phyloP scores from a whole-genome alignment of 2,113 vertebrate species.

The Silurus meridionalis region DNA sequence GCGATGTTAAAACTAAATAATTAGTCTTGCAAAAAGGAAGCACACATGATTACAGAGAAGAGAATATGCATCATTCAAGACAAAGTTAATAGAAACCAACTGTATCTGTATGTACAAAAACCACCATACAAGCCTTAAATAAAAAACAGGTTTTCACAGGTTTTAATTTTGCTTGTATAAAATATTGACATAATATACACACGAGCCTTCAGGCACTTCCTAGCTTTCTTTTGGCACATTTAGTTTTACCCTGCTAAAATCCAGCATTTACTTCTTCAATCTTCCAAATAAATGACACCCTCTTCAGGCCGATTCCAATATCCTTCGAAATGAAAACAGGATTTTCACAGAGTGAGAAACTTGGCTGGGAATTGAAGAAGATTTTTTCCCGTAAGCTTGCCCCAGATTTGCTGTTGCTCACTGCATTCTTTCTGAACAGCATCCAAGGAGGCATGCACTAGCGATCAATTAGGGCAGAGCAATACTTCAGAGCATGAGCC shows the following conservation, averaged over 20 bases:
- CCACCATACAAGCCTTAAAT: too few relatives aligned
- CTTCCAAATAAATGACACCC: constrained; percentile 8
- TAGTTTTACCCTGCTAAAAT: background rate
- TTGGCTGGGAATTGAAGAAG: constrained; percentile 43
- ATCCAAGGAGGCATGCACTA: constrained; percentile 47
- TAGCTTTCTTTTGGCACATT: background rate
- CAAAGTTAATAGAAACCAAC: too few relatives aligned
- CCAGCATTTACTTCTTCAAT: background rate
- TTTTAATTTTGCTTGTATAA: background rate
- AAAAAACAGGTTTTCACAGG: background rate
- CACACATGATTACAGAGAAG: background rate
- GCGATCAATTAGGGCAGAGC: constrained; percentile 54
- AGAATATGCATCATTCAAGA: background rate
- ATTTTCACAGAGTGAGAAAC: constrained; percentile 38
- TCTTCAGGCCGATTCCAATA: constrained; percentile 37
- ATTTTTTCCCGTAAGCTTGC: constrained; percentile 44
- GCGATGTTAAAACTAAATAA: background rate
- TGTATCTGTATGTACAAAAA: background rate
- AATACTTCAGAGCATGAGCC: constrained; percentile 45
- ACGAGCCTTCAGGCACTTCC: background rate
- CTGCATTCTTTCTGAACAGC: constrained; percentile 48
- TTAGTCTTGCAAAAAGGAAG: background rate
- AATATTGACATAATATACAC: background rate
- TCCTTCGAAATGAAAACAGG: constrained; percentile 28
- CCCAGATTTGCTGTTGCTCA: constrained; percentile 50